Base-by-base conservation (phyloP, 2,888 invertebrate genomes). In the Cyclophora punctaria region DNA sequence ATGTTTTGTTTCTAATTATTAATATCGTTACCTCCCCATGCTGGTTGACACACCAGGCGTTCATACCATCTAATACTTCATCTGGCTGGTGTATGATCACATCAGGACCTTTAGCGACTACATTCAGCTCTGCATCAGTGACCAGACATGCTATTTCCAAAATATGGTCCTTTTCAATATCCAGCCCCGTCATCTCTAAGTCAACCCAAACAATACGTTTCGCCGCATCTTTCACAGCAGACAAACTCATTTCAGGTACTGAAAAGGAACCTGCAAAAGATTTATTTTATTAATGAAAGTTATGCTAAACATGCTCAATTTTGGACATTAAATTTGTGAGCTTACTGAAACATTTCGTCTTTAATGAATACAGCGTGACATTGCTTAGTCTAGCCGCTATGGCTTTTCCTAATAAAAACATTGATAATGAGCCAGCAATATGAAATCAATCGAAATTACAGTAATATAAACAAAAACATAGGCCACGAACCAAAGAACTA, bases 111-210 rank as follows among this genome's bases (percentile, higher is more conserved):
- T 91, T 92, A 3, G 94, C 95, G 41, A 96, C 79, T 5, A 95
- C 74, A 62, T 95, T 93, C 7, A 98, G 82, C 48, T 96, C 73
- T 6, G 90, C 85, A 73, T 98, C 96, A 0, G 98, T 98, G 49
- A 99, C 90, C 37, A 98, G 72, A 73, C 96, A 96, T 0, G 97
- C 95, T 50, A 98, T 91, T 89, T 99, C 98, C 67, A 99, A 78
- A 49, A 99, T 95, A 57, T 93, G 91, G 69, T 96, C 94, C 48
- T 82, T 92, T 0, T 93, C 88, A 46, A 94, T 74, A 72, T 98
- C 91, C 7, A 98, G 80, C 0, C 98, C 98, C 5, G 97, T 96
- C 97, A 99, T 96, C 93, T 95, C 95, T 64, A 94, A 75, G 66
- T 95, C 95, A 44, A 95, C 83, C 95, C 95, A 95, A 7, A 94